Evolutionary conservation across 1,140 invertebrate species (phyloP).

Genomic region (Protaetia brevitarsis): DNA sequence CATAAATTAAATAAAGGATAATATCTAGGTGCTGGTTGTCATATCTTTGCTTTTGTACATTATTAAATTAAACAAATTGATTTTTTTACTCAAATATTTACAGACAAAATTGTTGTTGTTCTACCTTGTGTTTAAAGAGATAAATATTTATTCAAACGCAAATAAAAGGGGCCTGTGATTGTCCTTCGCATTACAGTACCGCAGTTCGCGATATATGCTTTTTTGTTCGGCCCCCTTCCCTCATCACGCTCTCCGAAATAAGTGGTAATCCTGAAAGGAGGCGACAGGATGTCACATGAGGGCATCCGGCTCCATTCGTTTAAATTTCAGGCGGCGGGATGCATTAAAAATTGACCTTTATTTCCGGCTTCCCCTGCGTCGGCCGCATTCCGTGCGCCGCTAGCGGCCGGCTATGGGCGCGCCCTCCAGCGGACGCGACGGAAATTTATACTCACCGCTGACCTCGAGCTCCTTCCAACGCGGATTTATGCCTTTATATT

Average conservation of each 20-base stretch:
- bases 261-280: background rate
- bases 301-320: background rate
- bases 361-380: background rate
- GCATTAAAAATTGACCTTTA: slow-evolving; percentile 13
- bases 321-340: background rate
- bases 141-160: too few relatives aligned
- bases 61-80: too few relatives aligned
- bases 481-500: slow-evolving; percentile 11
- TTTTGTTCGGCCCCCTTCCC: background rate
- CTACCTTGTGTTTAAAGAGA: too few relatives aligned
- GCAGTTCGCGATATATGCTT: too few relatives aligned
- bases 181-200: too few relatives aligned
- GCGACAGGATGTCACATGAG: background rate
- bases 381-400: background rate
- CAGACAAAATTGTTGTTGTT: too few relatives aligned
- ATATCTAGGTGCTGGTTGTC: too few relatives aligned
- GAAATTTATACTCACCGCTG: background rate
- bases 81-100: too few relatives aligned
- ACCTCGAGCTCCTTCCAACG: background rate
- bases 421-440: background rate
- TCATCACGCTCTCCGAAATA: background rate
- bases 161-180: too few relatives aligned
- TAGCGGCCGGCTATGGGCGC: background rate
- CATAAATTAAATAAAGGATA: too few relatives aligned
- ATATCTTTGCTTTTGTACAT: too few relatives aligned